Evolutionary conservation across 1,140 invertebrate genomes (phyloP).

Genomic region (Penaeus vannamei): DNA sequence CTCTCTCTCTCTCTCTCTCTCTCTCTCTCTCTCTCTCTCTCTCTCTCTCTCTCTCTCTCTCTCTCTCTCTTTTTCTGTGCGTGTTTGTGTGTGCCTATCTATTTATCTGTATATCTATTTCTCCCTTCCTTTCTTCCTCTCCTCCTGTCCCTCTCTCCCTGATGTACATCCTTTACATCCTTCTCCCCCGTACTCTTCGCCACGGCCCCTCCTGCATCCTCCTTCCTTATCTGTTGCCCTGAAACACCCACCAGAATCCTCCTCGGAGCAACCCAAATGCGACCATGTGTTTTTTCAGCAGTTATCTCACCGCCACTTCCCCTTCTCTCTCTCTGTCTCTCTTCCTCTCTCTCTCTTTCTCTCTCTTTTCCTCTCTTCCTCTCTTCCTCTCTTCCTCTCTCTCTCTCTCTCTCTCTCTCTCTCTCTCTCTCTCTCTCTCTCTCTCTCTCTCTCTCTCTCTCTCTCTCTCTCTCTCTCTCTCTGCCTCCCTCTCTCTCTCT

Average conservation of each 20-base stretch:
- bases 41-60: background rate
- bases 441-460: background rate
- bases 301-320: background rate
- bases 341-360: background rate
- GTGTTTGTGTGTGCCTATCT: no score
- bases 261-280: no score
- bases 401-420: background rate
- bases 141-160: background rate
- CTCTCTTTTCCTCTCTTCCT: background rate
- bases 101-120: background rate
- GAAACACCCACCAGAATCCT: no score
- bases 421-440: background rate
- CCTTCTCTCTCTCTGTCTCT: background rate
- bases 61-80: background rate
- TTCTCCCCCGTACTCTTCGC: no score
- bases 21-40: no score
- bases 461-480: background rate
- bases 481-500: background rate
- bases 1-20: no score
- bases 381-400: background rate
- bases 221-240: no score
- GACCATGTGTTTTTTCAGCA: no score
- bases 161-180: background rate
- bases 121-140: no score
- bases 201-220: no score